Evolutionary conservation across 2,797 vertebrate genomes (phyloP).

Genomic region (Momotus momota): DNA sequence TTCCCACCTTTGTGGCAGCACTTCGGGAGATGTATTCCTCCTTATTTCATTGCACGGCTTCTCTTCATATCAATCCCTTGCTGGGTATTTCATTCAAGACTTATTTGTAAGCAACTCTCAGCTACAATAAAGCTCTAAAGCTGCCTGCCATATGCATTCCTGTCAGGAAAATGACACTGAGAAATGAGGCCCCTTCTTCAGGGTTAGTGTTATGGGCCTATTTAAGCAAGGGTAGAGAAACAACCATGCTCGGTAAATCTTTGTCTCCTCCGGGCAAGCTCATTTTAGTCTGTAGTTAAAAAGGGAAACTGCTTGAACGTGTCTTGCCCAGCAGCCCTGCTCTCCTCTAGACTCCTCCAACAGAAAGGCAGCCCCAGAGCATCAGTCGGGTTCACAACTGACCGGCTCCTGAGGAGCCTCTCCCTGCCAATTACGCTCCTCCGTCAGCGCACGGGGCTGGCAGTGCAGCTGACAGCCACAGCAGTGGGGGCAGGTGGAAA

Average conservation of each 20-base stretch:
- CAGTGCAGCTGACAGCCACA: background rate
- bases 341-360: background rate
- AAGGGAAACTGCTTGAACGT: constrained; percentile 15
- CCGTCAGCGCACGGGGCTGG: background rate
- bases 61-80: constrained; percentile 59
- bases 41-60: constrained; percentile 61
- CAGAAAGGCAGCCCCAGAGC: background rate
- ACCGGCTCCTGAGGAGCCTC: background rate
- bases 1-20: constrained; percentile 55
- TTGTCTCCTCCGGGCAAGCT: constrained; percentile 53
- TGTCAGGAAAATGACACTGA: constrained; percentile 70
- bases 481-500: background rate
- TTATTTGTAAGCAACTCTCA: constrained; percentile 75
- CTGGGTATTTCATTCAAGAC: constrained; percentile 66
- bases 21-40: constrained; percentile 54
- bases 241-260: constrained; percentile 60
- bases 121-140: constrained; percentile 66
- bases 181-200: constrained; percentile 66
- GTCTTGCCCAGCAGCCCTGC: background rate
- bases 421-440: background rate
- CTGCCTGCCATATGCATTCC: constrained; percentile 68
- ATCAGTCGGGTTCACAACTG: accelerated
- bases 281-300: constrained; percentile 62
- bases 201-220: constrained; percentile 69
- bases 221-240: constrained; percentile 67